Evolutionary conservation across 2,113 vertebrate species (phyloP).

Genomic region (Centropus bengalensis): DNA sequence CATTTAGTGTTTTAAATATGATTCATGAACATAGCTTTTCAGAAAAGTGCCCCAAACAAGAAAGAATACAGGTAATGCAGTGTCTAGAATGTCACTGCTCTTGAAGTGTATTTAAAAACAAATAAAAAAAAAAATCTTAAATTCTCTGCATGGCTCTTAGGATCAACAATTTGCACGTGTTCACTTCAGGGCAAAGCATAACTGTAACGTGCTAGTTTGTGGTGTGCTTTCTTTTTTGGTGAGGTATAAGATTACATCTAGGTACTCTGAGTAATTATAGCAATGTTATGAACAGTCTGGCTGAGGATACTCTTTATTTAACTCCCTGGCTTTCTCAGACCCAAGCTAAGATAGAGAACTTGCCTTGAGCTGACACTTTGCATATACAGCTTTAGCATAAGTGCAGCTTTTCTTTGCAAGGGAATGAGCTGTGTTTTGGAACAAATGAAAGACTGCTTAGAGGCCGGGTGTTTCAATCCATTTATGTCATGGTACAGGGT

Average conservation of each 20-base stretch:
- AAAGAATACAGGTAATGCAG: not conserved
- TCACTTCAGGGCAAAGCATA: constrained; percentile 9
- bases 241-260: constrained; percentile 59
- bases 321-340: constrained; percentile 28
- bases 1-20: not conserved
- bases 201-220: not conserved
- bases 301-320: constrained; percentile 56
- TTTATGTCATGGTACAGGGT: not conserved
- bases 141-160: not conserved
- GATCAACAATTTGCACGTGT: not conserved
- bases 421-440: not conserved
- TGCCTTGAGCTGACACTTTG: constrained; percentile 40
- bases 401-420: not conserved
- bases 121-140: not conserved
- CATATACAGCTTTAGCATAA: not conserved
- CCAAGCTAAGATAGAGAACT: not conserved
- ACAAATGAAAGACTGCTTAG: not conserved
- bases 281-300: constrained; percentile 35
- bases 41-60: not conserved
- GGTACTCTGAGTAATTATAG: constrained; percentile 64
- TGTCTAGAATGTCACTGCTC: not conserved
- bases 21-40: not conserved
- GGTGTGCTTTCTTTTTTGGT: not conserved
- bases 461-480: not conserved
- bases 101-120: not conserved